A percentile compares a stretch with the other conserved stretches of the same genome.
Conservation (phyloP, 2,797 vertebrate species). For the Esox lucius region DNA sequence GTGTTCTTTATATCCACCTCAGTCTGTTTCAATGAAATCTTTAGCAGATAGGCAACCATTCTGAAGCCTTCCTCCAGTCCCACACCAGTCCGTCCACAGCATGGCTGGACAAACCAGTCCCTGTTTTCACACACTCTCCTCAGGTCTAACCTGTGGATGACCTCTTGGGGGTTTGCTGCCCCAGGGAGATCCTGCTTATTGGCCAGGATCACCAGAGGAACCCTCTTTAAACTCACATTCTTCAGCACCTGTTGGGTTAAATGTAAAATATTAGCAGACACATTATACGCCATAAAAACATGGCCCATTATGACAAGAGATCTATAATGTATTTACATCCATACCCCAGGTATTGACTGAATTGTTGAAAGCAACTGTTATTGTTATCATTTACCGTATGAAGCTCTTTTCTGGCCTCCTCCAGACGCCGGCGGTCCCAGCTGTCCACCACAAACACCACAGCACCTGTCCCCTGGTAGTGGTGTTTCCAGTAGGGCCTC, state of each 20-base stretch:
- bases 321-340: not conserved
- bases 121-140: slow-evolving; percentile 79
- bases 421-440: slow-evolving; percentile 72
- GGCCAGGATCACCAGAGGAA: slow-evolving; percentile 85
- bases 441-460: slow-evolving; percentile 88
- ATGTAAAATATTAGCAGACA: not conserved
- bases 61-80: slow-evolving; percentile 83
- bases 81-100: slow-evolving; percentile 79
- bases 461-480: slow-evolving; percentile 76
- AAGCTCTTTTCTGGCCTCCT: slow-evolving; percentile 81
- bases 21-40: slow-evolving; percentile 73
- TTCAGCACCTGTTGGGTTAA: slow-evolving; percentile 66
- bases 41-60: slow-evolving; percentile 78
- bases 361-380: not conserved
- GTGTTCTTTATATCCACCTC: slow-evolving; percentile 71
- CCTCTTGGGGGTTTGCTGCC: slow-evolving; percentile 76
- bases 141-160: slow-evolving; percentile 82
- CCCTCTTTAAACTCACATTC: slow-evolving; percentile 68
- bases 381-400: slow-evolving; percentile 62
- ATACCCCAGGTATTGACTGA: not conserved
- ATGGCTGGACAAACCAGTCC: slow-evolving; percentile 91
- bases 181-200: slow-evolving; percentile 93
- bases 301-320: not conserved
- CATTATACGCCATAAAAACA: not conserved
- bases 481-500: slow-evolving; percentile 81